phyloP scores from a whole-genome alignment of 2,113 vertebrate species.

The Ammospiza caudacuta region DNA sequence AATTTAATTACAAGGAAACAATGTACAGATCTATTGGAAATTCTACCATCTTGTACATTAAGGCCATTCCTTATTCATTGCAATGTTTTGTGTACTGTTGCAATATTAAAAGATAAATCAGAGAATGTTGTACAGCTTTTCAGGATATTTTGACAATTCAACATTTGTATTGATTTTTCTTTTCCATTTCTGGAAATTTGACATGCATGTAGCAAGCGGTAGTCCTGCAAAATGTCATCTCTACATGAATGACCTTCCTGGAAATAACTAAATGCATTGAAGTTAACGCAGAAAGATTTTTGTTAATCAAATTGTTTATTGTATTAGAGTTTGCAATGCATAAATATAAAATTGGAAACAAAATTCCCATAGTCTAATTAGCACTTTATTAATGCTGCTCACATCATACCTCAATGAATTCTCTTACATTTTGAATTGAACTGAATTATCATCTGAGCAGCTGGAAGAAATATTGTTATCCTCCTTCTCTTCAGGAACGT shows the following conservation, averaged over 20 bases:
- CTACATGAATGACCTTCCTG: background rate
- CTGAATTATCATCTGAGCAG: background rate
- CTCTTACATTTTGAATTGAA: background rate
- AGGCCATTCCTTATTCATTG: background rate
- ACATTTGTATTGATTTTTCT: background rate
- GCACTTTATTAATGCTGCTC: background rate
- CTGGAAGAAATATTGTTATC: background rate
- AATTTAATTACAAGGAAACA: background rate
- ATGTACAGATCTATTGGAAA: background rate
- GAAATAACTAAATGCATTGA: background rate
- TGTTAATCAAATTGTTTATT: background rate
- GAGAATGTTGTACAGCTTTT: background rate
- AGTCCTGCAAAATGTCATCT: background rate
- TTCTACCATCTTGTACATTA: background rate
- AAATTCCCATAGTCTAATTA: background rate
- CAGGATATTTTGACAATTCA: background rate
- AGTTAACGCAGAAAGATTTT: background rate
- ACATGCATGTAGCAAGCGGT: background rate
- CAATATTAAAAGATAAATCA: background rate
- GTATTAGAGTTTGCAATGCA: background rate
- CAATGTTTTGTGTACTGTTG: background rate
- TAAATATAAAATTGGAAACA: background rate
- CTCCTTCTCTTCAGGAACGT: background rate
- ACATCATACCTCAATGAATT: background rate
- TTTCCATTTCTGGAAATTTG: background rate